These are phyloP conservation scores for Phyllotreta cruciferae DNA, from an alignment of 2,888 invertebrate species.

Conservation along the genomic window DNA sequence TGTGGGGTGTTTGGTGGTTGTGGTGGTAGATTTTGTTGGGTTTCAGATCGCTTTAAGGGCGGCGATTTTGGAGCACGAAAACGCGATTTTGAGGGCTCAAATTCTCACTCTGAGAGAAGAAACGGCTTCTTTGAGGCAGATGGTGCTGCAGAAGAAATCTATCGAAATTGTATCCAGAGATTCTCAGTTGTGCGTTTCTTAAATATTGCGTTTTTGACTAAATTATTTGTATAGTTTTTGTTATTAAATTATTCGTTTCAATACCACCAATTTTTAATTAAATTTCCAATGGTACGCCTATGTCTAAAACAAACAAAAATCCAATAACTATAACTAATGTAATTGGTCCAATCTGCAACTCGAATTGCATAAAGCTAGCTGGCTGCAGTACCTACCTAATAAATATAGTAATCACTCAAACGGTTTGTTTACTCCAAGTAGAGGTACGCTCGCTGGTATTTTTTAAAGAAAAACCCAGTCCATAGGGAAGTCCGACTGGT, in stretches of 20 bases:
- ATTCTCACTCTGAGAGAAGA: constrained; percentile 82
- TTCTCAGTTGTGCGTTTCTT: constrained; percentile 36
- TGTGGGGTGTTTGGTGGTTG: too few relatives aligned
- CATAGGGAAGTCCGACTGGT: constrained; percentile 32
- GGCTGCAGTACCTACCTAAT: too few relatives aligned
- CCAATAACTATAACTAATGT: too few relatives aligned
- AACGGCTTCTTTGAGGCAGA: constrained; percentile 72
- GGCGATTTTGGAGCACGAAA: constrained; percentile 85
- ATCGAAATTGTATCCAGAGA: constrained; percentile 48
- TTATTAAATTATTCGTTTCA: constrained; percentile 3
- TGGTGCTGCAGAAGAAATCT: constrained; percentile 64
- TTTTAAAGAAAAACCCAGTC: constrained; percentile 33
- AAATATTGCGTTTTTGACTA: constrained; percentile 14
- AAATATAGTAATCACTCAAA: too few relatives aligned
- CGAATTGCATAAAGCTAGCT: too few relatives aligned
- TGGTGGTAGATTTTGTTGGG: constrained; percentile 1
- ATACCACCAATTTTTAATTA: background rate
- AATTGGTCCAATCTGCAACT: too few relatives aligned
- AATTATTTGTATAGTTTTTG: constrained; percentile 10
- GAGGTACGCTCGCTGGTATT: background rate
- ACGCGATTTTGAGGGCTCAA: constrained; percentile 84
- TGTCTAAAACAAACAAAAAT: too few relatives aligned
- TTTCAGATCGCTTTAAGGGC: constrained; percentile 81
- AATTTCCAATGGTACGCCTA: too few relatives aligned
- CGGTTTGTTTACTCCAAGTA: background rate